Percentiles rank a stretch among this genome's conserved stretches.
phyloP scores from a whole-genome alignment of 2,797 vertebrate species.

The Pempheris klunzingeri region DNA sequence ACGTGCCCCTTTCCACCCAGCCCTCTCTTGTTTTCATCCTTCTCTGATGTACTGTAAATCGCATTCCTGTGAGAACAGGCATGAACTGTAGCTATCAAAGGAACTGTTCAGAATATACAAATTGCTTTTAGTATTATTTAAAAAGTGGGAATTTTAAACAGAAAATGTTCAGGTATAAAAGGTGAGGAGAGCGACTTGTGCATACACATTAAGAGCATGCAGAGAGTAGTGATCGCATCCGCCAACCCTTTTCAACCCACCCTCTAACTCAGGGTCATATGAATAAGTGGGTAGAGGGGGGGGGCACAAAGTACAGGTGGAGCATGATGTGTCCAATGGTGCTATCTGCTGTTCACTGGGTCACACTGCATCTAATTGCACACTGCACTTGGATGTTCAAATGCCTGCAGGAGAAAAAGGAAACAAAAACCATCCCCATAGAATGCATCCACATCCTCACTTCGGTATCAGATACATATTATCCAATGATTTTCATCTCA shows the following conservation, averaged over 20 bases:
- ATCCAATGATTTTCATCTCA: not conserved
- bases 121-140: slow-evolving; percentile 16
- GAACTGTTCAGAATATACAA: slow-evolving; percentile 12
- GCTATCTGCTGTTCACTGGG: slow-evolving; percentile 71
- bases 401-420: not conserved
- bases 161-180: slow-evolving; percentile 32
- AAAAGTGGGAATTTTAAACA: not conserved
- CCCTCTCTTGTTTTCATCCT: slow-evolving; percentile 15
- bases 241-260: slow-evolving; percentile 41
- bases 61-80: slow-evolving; percentile 43
- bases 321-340: slow-evolving; percentile 67
- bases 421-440: not conserved
- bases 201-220: slow-evolving; percentile 42
- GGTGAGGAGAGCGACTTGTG: slow-evolving; percentile 34
- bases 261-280: slow-evolving; percentile 36
- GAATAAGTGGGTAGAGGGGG: not conserved
- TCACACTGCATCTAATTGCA: slow-evolving; percentile 42
- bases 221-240: slow-evolving; percentile 47
- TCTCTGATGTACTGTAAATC: slow-evolving; percentile 60
- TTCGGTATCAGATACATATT: not conserved
- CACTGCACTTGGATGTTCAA: not conserved
- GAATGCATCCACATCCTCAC: not conserved
- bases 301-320: slow-evolving; percentile 1
- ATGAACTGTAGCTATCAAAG: slow-evolving; percentile 42
- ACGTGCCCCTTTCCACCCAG: slow-evolving; percentile 1